Base-by-base conservation (phyloP, 2,797 vertebrate species). In the Esox masquinongy region DNA sequence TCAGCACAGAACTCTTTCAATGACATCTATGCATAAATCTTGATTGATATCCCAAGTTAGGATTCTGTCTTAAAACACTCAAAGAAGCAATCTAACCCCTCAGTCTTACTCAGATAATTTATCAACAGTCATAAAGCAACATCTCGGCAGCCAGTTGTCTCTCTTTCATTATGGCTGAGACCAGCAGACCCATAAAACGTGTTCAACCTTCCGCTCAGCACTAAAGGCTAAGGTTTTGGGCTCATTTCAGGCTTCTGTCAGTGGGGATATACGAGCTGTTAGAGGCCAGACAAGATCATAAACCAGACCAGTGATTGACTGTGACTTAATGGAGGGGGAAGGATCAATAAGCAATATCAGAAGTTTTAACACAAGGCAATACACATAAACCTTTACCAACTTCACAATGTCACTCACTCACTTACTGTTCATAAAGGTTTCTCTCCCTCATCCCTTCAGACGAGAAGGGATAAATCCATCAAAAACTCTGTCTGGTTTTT, bases 261-360 rank as follows among this genome's bases (percentile, higher is more conserved):
- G 56, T 15, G 72, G 83, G 79, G 81, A 91, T 86, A 87, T 89
- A 91, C 51, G 70, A 77, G 34, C 80, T 83, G 84, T 82, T 84
- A 79, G 88, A 86, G 75, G 82, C 26, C 70, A 76, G 86, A 78
- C 79, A 80, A 87, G 89, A 89, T 92, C 92, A 88, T 92, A 93
- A 92, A 91, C 83, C 73, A 74, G 50, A n/a, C n/a, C 22, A 0
- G 68, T 89, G 91, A 93, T 87, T 89, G 88, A 94, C 81, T 83
- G 82, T 56, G 83, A 81, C 87, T 90, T 93, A 94, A 94, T 92
- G 91, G 91, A 90, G 79, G 84, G 86, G 89, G 89, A 85, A 3
- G 77, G 91, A 94, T 95, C 93, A 91, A 94, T 94, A 93, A 88
- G 92, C 90, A 91, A 93, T 93, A 93, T 89, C 90, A 89, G 90